These are phyloP conservation scores for Apotomis turbidana DNA, from an alignment of 2,888 invertebrate genomes.

Conservation along the genomic window DNA sequence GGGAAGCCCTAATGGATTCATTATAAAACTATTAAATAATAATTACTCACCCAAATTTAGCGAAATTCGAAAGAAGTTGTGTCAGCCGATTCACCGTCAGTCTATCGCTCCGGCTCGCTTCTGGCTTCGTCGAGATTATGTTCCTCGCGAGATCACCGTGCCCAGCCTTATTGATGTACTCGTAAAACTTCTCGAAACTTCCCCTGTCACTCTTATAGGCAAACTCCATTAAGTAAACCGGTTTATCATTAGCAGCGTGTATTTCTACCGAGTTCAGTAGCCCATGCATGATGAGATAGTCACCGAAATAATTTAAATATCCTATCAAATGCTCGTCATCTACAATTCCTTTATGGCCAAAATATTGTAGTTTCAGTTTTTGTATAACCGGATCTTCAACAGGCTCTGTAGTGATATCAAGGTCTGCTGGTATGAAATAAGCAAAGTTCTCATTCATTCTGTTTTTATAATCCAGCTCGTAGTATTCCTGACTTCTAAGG, in stretches of 20 bases:
- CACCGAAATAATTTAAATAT: conserved; percentile 22
- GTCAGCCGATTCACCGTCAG: neutral
- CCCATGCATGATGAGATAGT: conserved; percentile 19
- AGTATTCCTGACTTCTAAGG: conserved; percentile 50
- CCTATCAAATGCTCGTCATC: conserved; percentile 9
- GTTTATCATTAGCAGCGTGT: conserved; percentile 2
- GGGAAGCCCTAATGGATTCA: neutral
- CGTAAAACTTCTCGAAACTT: conserved; percentile 43
- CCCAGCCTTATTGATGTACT: conserved; percentile 14
- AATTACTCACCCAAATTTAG: conserved; percentile 18
- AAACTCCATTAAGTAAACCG: conserved; percentile 51
- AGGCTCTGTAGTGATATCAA: conserved; percentile 47
- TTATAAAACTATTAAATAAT: neutral
- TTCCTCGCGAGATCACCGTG: conserved; percentile 16
- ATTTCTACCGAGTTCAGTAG: conserved; percentile 4
- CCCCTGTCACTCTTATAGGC: conserved; percentile 53
- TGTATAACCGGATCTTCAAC: neutral
- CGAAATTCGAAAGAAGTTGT: conserved; percentile 9
- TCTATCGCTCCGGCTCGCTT: conserved; percentile 7
- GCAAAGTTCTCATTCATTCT: conserved; percentile 52
- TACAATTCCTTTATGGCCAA: neutral
- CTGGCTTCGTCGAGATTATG: neutral
- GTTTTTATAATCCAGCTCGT: conserved; percentile 49
- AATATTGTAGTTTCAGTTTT: conserved; percentile 18
- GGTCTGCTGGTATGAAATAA: conserved; percentile 55